Evolutionary conservation across 2,113 vertebrate genomes (phyloP).

Genomic region (Bothrops jararaca): DNA sequence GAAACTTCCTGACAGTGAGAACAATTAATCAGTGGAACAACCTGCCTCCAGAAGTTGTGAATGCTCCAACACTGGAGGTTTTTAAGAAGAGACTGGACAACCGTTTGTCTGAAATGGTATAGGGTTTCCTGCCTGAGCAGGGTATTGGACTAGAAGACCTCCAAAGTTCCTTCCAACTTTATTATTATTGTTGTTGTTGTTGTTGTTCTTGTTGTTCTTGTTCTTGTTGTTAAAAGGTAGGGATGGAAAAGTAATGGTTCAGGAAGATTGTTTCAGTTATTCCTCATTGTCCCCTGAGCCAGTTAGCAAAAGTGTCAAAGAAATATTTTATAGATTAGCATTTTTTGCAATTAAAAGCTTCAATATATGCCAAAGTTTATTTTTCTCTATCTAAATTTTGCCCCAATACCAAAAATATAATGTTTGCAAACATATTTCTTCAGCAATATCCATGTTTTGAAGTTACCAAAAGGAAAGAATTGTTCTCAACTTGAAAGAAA

Average conservation of each 20-base stretch:
- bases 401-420: not conserved
- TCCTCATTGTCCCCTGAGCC: not conserved
- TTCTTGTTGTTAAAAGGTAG: not conserved
- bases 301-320: not conserved
- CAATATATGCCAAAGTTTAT: not conserved
- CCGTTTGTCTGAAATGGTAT: too few species aligned
- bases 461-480: not conserved
- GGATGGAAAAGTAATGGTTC: not conserved
- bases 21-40: too few species aligned
- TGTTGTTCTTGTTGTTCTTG: too few species aligned
- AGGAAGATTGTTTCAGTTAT: not conserved
- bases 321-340: not conserved
- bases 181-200: too few species aligned
- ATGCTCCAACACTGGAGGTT: too few species aligned
- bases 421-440: not conserved
- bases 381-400: not conserved
- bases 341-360: not conserved
- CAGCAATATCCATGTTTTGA: not conserved
- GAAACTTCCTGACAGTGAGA: too few species aligned
- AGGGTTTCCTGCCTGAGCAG: too few species aligned
- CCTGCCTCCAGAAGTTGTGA: too few species aligned
- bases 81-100: too few species aligned
- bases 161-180: too few species aligned
- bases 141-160: too few species aligned
- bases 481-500: not conserved